Percentiles rank a stretch among this genome's conserved stretches.
phyloP scores from a whole-genome alignment of 2,113 vertebrate species.

The Daubentonia madagascariensis region DNA sequence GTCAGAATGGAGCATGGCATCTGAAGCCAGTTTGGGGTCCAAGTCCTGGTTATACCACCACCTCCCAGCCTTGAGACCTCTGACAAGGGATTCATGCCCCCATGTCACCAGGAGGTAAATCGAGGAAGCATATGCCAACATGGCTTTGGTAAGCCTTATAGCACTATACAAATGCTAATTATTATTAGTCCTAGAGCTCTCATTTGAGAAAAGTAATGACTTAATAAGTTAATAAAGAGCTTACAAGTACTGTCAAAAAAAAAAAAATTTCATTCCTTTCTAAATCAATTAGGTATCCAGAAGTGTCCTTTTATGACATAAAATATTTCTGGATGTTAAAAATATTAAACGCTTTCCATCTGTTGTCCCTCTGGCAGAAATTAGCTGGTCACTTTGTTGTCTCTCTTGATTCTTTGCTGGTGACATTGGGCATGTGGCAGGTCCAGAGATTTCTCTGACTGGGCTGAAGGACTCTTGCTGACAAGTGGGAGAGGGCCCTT shows the following conservation, averaged over 20 bases:
- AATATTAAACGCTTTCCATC: not conserved
- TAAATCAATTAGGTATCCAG: not conserved
- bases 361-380: not conserved
- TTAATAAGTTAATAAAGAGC: not conserved
- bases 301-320: not conserved
- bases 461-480: not conserved
- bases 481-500: not conserved
- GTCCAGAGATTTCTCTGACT: not conserved
- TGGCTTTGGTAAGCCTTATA: not conserved
- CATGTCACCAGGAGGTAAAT: not conserved
- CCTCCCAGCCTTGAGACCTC: not conserved
- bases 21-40: not conserved
- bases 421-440: not conserved
- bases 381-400: not conserved
- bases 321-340: constrained; percentile 35
- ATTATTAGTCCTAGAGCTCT: not conserved
- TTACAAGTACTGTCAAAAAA: not conserved
- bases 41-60: not conserved
- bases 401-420: constrained; percentile 22
- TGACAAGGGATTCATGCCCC: not conserved
- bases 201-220: not conserved
- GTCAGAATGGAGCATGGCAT: not conserved
- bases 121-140: not conserved
- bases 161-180: not conserved
- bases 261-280: too few species aligned